Base-by-base conservation (phyloP, 2,797 vertebrate species). In the Amblyopsis hoosieri region DNA sequence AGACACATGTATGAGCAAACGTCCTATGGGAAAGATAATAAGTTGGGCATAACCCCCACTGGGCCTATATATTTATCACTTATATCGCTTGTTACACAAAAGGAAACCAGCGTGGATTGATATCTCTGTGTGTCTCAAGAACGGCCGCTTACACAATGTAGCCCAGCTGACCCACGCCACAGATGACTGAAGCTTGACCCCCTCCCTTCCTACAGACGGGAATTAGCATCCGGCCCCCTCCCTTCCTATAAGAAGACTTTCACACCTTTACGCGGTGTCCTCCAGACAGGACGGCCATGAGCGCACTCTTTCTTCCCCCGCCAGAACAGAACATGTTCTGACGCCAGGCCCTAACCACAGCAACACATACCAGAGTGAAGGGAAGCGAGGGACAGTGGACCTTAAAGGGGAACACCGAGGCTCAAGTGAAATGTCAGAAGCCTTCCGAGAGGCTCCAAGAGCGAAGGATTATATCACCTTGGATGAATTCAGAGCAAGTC, bases 121-220 rank as follows among this genome's bases (percentile, higher is more conserved):
- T 65, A 48, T 62, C 19, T 55, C 7, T 45, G 8, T 15, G 49
- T 45, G 60, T 42, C 45, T 29, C 59, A 45, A 37, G 14, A 63
- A 58, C 2, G 6, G 23, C 13, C 3, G 14, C 45, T 66, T 17
- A 49, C 50, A 31, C 46, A 55, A 48, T 29, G 17, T 61, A 45
- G 52, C 10, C 51, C 51, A 17, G n/a, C 15, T 62, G 58, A 62
- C 67, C 60, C 58, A 42, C 54, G 69, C 59, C 23, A 64, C 66
- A 78, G 67, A 71, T 69, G 72, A 75, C 76, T 78, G 62, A 71
- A 64, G 66, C 55, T 12, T 76, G 71, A 77, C 83, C 79, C 75
- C 57, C 19, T 12, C 47, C 37, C 69, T 23, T 53, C 15, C 51
- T 55, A 73, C 51, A 59, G 64, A 75, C 70, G 72, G 60, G 62